Conservation (phyloP, 1,140 invertebrate species). For the Nasonia giraulti region DNA sequence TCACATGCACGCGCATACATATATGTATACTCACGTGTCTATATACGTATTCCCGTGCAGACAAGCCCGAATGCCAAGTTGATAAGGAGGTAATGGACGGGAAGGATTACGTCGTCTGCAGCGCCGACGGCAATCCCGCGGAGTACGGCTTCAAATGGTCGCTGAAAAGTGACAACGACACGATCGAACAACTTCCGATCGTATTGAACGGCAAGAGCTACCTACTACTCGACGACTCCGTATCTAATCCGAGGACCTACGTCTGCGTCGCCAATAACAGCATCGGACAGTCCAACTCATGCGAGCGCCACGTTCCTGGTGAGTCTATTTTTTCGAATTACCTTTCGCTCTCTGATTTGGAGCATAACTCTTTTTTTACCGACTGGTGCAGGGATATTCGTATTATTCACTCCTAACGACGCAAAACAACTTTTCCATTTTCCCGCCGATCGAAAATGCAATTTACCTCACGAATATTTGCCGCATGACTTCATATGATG, state of each 20-base stretch:
- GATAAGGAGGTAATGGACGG: constrained; percentile 82
- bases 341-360: neutral
- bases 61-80: constrained; percentile 89
- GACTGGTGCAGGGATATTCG: neutral
- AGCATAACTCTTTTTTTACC: neutral
- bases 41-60: constrained; percentile 74
- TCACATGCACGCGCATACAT: neutral
- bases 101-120: constrained; percentile 85
- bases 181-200: constrained; percentile 74
- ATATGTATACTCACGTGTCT: neutral
- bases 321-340: constrained; percentile 27
- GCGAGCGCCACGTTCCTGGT: constrained; percentile 83
- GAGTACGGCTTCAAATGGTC: constrained; percentile 90
- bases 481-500: too few relatives aligned
- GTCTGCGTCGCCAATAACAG: constrained; percentile 89
- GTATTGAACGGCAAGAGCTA: constrained; percentile 78
- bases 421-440: too few relatives aligned
- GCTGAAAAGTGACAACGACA: constrained; percentile 88
- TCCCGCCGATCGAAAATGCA: too few relatives aligned
- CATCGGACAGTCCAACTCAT: constrained; percentile 83
- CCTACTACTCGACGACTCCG: constrained; percentile 79
- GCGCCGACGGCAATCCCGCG: constrained; percentile 86
- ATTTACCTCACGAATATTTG: too few relatives aligned
- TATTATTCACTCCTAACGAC: too few relatives aligned
- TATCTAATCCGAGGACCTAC: constrained; percentile 85